Percentiles rank a stretch among this genome's conserved stretches.
phyloP scores from a whole-genome alignment of 2,888 invertebrate genomes.

The Acronicta alni region DNA sequence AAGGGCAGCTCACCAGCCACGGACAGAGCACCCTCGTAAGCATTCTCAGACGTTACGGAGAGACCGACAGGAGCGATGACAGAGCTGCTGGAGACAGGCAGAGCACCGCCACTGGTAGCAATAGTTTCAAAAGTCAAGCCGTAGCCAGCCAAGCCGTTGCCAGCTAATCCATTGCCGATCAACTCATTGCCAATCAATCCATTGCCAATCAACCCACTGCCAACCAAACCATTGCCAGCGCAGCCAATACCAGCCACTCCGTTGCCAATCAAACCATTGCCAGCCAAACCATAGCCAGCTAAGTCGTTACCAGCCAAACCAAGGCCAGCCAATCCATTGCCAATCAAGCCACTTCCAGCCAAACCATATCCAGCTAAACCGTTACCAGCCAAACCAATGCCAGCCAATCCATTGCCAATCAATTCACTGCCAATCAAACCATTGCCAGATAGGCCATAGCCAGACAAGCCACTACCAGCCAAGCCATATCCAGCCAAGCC shows the following conservation, averaged over 20 bases:
- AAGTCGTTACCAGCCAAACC: not conserved
- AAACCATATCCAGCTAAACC: not conserved
- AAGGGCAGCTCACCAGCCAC: constrained; percentile 47
- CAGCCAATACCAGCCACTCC: not conserved
- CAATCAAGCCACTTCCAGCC: not conserved
- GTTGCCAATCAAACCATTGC: not conserved
- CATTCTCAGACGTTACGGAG: constrained; percentile 48
- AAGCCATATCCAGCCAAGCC: not conserved
- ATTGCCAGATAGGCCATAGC: not conserved
- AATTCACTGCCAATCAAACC: not conserved
- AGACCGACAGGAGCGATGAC: constrained; percentile 40
- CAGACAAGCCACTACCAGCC: not conserved
- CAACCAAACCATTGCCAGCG: not conserved
- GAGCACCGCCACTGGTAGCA: constrained; percentile 40
- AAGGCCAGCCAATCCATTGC: not conserved
- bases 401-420: not conserved
- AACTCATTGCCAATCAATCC: too few species aligned
- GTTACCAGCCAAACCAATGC: not conserved
- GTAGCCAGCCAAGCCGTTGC: not conserved
- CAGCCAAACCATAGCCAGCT: not conserved
- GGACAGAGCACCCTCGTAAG: constrained; percentile 47
- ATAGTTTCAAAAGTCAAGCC: not conserved
- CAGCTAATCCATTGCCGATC: too few species aligned
- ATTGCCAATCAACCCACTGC: not conserved
- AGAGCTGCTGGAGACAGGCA: constrained; percentile 44